A percentile compares a stretch with the other conserved stretches of the same genome.
These are phyloP conservation scores for Podarcis raffonei DNA, from an alignment of 2,113 vertebrate species.

Conservation along the genomic window DNA sequence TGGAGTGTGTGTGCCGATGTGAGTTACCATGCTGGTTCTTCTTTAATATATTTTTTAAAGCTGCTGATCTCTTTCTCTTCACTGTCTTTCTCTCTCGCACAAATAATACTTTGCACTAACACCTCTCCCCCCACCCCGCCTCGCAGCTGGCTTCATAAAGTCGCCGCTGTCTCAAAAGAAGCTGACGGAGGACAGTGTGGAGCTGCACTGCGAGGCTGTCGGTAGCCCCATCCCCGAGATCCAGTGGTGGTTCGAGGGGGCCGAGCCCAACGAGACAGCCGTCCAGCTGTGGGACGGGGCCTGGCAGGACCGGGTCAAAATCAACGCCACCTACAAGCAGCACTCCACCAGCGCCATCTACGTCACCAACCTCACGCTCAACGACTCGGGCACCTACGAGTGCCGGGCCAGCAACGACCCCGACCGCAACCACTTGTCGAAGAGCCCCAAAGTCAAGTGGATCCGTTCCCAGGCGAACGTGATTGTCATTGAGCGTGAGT, in stretches of 20 bases:
- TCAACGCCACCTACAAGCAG: slow-evolving; percentile 88
- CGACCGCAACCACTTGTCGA: slow-evolving; percentile 91
- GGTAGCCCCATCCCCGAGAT: slow-evolving; percentile 89
- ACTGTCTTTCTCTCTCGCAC: slow-evolving; percentile 36
- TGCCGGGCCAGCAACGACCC: slow-evolving; percentile 97
- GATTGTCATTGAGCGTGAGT: slow-evolving; percentile 96
- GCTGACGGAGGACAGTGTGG: slow-evolving; percentile 78
- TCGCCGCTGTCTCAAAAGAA: slow-evolving; percentile 87
- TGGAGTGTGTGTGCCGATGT: not conserved
- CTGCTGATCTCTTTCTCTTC: not conserved
- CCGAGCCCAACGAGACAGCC: slow-evolving; percentile 79
- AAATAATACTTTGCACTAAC: slow-evolving; percentile 69
- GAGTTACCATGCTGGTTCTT: not conserved
- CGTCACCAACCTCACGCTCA: slow-evolving; percentile 78
- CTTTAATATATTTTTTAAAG: not conserved
- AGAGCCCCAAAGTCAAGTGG: slow-evolving; percentile 93
- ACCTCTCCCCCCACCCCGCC: slow-evolving; percentile 50
- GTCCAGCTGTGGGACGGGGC: slow-evolving; percentile 90
- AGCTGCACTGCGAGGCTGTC: slow-evolving; percentile 90
- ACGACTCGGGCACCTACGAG: slow-evolving; percentile 90
- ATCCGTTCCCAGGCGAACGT: slow-evolving; percentile 93
- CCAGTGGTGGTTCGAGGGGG: slow-evolving; percentile 92
- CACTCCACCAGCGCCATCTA: slow-evolving; percentile 86
- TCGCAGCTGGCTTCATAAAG: slow-evolving; percentile 87
- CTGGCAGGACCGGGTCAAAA: slow-evolving; percentile 80